Evolutionary conservation across 2,797 vertebrate genomes (phyloP), one percentile per base, ranked within the genome.

Genomic region (Chloroceryle inda): DNA sequence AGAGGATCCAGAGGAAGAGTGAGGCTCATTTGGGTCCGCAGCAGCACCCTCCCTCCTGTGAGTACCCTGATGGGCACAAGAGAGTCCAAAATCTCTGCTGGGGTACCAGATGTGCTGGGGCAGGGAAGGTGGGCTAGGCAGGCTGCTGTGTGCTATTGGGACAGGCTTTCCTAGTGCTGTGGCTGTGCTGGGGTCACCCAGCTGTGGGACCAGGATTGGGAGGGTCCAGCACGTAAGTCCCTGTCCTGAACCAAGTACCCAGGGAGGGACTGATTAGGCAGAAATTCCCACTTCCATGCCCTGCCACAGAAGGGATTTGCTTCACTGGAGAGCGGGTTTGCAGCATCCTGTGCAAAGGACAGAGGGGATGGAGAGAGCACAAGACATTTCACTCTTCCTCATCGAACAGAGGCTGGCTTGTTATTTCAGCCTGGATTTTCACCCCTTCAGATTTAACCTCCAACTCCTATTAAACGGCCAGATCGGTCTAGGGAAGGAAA

Each of bases 1-100:
- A 24, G n/a, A 83, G 23, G 31, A 73, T 53, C 40, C 63, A 1
- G 1, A 66, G 42, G 29, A 81, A 45, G 10, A 64, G 7, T 0
- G 0, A 40, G 1, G 3, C 22, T 89, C 0, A 0, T 9, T 1
- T 37, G 71, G 78, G 29, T 83, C 59, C 5, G 2, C 21, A 37
- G 47, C 27, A 78, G 27, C 21, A 37, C 33, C 35, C 53, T 31
- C 14, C 27, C 38, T 63, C 17, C 47, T 33, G 5, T 0, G 0
- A n/a, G 18, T 27, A 29, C 31, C 20, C 61, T 2, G 0, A 44
- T 0, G 0, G 19, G 12, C n/a, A 50, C 1, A 2, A 52, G 42
- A 24, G 21, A 53, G 13, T 9, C 35, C 10, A 6, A 40, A 14
- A 50, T 66, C 49, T 61, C 66, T 53, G 23, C 50, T 1, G 2